A percentile compares a stretch with the other conserved stretches of the same genome.
phyloP scores from a whole-genome alignment of 2,888 invertebrate species.

The Labia minor region DNA sequence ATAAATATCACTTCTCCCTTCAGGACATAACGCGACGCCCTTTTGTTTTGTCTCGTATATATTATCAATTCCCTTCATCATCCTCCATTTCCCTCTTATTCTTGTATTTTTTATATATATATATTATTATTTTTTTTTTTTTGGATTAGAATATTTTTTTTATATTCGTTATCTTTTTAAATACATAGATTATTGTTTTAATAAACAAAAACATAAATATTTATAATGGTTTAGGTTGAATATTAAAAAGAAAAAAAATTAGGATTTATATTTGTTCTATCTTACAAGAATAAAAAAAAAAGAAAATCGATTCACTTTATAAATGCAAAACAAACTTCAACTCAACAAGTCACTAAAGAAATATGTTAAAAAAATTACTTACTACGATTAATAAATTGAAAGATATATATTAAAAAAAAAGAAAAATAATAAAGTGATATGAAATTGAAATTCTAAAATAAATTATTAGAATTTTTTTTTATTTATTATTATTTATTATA shows the following conservation, averaged over 20 bases:
- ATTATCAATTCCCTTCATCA: background rate
- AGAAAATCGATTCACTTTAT: no score
- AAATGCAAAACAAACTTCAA: no score
- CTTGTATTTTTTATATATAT: background rate
- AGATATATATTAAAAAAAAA: no score
- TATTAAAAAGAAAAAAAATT: background rate
- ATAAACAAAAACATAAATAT: background rate
- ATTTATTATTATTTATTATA: no score
- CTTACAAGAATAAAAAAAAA: no score
- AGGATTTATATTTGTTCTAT: no score
- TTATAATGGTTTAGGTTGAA: background rate
- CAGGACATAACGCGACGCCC: background rate
- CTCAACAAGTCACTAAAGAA: no score
- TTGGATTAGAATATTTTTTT: background rate
- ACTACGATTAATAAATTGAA: no score
- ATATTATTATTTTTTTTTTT: background rate
- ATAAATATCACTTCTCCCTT: background rate
- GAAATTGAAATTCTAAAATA: no score
- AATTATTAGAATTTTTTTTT: no score
- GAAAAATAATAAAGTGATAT: no score
- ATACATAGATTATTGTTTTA: background rate
- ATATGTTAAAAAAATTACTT: no score
- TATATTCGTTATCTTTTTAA: background rate
- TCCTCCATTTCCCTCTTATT: background rate
- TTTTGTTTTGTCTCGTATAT: conserved; percentile 5